Evolutionary conservation across 2,797 vertebrate species (phyloP), one percentile per base, ranked within the genome.

Genomic region (Pipistrellus pipistrellus): DNA sequence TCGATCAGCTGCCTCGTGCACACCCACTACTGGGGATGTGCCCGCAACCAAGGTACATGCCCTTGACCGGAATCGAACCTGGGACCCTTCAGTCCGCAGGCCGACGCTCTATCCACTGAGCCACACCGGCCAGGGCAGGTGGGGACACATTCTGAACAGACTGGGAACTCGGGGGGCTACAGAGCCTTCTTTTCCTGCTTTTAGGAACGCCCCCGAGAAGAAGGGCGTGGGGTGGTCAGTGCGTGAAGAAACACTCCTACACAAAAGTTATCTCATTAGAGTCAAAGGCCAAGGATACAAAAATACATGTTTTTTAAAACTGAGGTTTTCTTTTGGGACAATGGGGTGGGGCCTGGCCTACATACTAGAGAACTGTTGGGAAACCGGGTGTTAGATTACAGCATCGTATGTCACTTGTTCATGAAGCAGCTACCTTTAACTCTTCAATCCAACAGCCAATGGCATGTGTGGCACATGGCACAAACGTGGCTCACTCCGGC

Each of bases 61-160:
- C 53, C 53, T 53, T 53, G 53, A 53, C 18, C 20, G 7, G 18
- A 53, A 53, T 53, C 20, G 13, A 51, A 51, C 51, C 51, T 18
- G 15, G 51, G 51, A 51, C 51, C 51, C 51, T 51, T 51, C 48
- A 4, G 48, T 48, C 14, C 48, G 3, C 14, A 48, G 3, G 48
- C 48, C 48, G 14, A 48, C 4, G 14, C 48, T 48, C 48, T 4
- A 48, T 48, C 48, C 48, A 48, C 48, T 48, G 48, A 48, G 48
- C 14, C 48, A 48, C 4, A 48, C 48, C 48, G 48, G 14, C 48
- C 48, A 14, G 14, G 14, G 97, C 97, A 97, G 96, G 97, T 97
- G 97, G 97, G 95, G 95, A 97, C 94, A 88, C 93, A 96, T 97
- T 98, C 97, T 95, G 93, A 98, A 96, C 92, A 92, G 95, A 96